These are phyloP conservation scores for Enteromius thamalakanensis DNA, from an alignment of 2,797 vertebrate species.

Conservation along the genomic window DNA sequence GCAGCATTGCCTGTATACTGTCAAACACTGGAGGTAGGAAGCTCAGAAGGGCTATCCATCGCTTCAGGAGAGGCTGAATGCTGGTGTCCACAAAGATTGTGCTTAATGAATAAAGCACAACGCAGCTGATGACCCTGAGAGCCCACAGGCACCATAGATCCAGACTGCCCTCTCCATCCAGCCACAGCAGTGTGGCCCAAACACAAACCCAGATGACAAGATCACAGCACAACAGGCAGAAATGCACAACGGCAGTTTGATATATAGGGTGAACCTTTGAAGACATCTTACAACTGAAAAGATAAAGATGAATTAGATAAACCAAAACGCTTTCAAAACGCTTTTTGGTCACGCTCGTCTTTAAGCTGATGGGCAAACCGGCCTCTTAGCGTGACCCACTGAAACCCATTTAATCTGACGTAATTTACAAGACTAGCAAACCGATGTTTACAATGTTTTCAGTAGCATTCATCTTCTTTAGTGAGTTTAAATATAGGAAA, in stretches of 20 bases:
- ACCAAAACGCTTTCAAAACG: background rate
- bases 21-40: slow-evolving; percentile 70
- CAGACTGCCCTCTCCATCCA: slow-evolving; percentile 32
- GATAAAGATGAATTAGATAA: background rate
- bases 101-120: slow-evolving; percentile 56
- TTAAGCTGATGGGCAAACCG: background rate
- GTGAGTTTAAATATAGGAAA: background rate
- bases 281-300: slow-evolving; percentile 15
- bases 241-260: background rate
- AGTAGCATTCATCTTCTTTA: background rate
- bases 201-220: slow-evolving; percentile 43
- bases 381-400: background rate
- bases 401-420: background rate
- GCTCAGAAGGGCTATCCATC: slow-evolving; percentile 67
- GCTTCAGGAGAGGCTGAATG: slow-evolving; percentile 9
- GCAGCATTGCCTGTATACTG: slow-evolving; percentile 59
- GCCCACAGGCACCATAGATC: slow-evolving; percentile 65
- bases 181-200: slow-evolving; percentile 31
- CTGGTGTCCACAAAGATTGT: slow-evolving; percentile 49
- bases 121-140: slow-evolving; percentile 65
- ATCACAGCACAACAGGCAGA: slow-evolving; percentile 52
- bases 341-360: background rate
- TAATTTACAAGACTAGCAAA: background rate
- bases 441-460: background rate
- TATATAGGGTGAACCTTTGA: background rate